These are phyloP conservation scores for Drosophila mulleri DNA, from an alignment of 2,888 invertebrate species.

Conservation along the genomic window DNA sequence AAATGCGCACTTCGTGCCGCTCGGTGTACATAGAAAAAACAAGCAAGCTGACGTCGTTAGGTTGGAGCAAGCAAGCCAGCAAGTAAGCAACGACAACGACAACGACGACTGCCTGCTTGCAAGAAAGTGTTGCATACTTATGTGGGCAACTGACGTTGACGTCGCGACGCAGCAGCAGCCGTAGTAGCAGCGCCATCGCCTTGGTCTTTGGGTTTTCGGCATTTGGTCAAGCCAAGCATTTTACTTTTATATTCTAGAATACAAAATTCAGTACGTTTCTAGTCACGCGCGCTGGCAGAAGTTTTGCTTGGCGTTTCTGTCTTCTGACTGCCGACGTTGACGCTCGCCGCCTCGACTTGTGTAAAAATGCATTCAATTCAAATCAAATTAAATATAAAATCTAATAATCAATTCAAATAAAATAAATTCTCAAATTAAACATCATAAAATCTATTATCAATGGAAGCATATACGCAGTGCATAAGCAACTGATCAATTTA, in stretches of 20 bases:
- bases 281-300: conserved; percentile 82
- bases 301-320: conserved; percentile 79
- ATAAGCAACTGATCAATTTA: conserved; percentile 48
- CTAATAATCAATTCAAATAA: conserved; percentile 14
- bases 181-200: conserved; percentile 68
- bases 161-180: conserved; percentile 51
- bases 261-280: conserved; percentile 82
- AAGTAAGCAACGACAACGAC: conserved; percentile 49
- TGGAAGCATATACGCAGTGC: conserved; percentile 50
- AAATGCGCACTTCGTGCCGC: conserved; percentile 59
- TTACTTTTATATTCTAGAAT: conserved; percentile 72
- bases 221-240: conserved; percentile 68
- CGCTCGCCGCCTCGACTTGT: conserved; percentile 73
- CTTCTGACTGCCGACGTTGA: conserved; percentile 67
- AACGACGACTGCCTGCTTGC: conserved; percentile 61
- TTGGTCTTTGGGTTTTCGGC: conserved; percentile 69
- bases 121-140: conserved; percentile 80
- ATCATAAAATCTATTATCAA: conserved; percentile 15
- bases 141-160: conserved; percentile 74
- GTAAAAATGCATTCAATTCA: conserved; percentile 65
- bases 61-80: conserved; percentile 68
- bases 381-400: conserved; percentile 43
- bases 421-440: conserved; percentile 15
- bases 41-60: conserved; percentile 44
- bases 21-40: conserved; percentile 47